A percentile compares a stretch with the other conserved stretches of the same genome.
Evolutionary conservation across 2,113 vertebrate genomes (phyloP).

Genomic region (Alosa alosa): DNA sequence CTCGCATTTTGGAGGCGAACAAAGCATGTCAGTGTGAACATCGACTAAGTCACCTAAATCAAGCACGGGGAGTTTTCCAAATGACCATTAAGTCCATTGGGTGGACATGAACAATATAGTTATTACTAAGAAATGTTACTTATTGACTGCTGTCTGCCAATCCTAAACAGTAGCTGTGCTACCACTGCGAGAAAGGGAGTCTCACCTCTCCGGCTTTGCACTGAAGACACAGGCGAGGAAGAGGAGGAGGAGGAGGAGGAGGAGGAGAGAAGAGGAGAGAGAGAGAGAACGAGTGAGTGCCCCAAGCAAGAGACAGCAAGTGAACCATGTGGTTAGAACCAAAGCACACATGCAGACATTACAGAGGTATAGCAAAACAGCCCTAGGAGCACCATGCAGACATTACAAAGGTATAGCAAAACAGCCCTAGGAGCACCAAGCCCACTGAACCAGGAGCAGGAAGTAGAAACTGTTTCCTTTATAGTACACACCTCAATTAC

Average conservation of each 20-base stretch:
- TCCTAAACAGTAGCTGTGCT: not conserved
- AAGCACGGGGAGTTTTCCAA: not conserved
- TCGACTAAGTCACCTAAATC: no score
- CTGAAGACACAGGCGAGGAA: constrained; percentile 80
- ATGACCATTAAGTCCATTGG: no score
- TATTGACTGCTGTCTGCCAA: not conserved
- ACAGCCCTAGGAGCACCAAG: no score
- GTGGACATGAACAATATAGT: no score
- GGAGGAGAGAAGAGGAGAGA: constrained; percentile 54
- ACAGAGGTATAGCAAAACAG: not conserved
- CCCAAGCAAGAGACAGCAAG: constrained; percentile 32
- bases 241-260: constrained; percentile 63
- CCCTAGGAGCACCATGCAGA: not conserved
- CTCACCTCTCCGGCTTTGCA: constrained; percentile 99
- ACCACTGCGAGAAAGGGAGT: constrained; percentile 37
- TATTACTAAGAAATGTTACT: not conserved
- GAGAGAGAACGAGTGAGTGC: constrained; percentile 48
- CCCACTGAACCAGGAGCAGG: no score
- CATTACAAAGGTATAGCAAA: not conserved
- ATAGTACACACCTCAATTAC: not conserved
- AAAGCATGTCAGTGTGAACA: no score
- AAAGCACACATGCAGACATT: constrained; percentile 23
- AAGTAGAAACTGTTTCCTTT: not conserved
- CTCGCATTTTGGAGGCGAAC: no score
- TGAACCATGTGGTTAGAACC: constrained; percentile 18